Evolutionary conservation across 2,797 vertebrate species (phyloP).

Genomic region (Varecia variegata): DNA sequence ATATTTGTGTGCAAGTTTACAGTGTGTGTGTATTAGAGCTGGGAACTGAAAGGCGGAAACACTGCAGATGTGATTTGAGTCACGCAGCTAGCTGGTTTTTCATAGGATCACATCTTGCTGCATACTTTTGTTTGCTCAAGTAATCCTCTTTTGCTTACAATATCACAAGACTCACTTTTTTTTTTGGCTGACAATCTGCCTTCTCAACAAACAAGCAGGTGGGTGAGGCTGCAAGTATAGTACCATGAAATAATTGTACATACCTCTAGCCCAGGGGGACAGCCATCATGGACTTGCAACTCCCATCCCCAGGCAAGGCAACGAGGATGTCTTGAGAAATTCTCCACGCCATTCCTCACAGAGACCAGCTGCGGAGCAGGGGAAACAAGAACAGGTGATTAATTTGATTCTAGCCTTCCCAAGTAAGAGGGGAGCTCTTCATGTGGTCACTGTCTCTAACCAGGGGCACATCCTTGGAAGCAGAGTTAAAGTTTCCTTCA

Average conservation of each 20-base stretch:
- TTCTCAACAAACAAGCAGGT: constrained; percentile 20
- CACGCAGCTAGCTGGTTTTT: background rate
- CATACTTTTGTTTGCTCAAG: constrained; percentile 24
- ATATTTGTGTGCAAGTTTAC: background rate
- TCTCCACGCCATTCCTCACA: background rate
- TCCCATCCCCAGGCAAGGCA: background rate
- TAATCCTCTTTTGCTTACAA: background rate
- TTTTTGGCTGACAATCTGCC: background rate
- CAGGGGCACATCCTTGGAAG: background rate
- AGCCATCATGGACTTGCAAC: background rate
- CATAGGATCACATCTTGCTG: background rate
- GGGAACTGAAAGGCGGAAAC: background rate
- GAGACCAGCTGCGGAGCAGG: background rate
- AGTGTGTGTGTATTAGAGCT: background rate
- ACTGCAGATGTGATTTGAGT: background rate
- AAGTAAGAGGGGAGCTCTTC: background rate
- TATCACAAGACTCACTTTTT: background rate
- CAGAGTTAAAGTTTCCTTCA: background rate
- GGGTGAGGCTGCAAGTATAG: background rate
- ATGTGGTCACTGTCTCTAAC: background rate
- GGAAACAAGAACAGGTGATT: background rate
- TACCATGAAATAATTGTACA: background rate
- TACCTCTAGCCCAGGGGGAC: background rate
- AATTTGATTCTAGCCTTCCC: background rate
- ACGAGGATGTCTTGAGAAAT: background rate